Base-by-base conservation (phyloP, 2,797 vertebrate species). In the Girardinus metallicus region DNA sequence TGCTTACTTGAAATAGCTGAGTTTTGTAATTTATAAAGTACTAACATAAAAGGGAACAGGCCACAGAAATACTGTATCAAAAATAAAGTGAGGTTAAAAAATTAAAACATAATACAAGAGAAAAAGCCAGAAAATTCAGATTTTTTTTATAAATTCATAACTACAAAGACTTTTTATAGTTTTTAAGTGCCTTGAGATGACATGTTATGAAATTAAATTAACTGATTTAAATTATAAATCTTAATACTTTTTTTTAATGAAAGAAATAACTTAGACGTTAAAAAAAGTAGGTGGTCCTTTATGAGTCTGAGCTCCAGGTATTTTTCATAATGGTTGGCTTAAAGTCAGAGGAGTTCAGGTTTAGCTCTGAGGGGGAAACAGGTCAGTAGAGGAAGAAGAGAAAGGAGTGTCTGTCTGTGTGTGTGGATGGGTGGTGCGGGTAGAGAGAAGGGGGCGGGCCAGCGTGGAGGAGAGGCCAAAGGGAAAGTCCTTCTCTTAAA, bases 401-500 rank as follows among this genome's bases (percentile, higher is more conserved):
- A 62, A 4, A 4, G 0, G 73, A 55, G 74, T 74, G 66, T 75
- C 72, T 71, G 64, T 15, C 76, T 76, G 70, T 68, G 85, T 75
- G 83, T 23, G 78, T 51, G 70, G 60, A 57, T 57, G 75, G 47
- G 36, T 75, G 62, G 41, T 5, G 0, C 6, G 4, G 23, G n/a
- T 8, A 34, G 26, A 74, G 51, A 76, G 77, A 78, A 80, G 64
- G 80, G 75, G 86, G 80, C 72, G 71, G 79, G 84, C 43, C 64
- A 60, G 5, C 5, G 3, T 51, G 71, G 80, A 86, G 81, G 79
- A 86, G 53, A 76, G 5, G 75, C 3, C 31, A 64, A 74, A 60
- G 73, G 64, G 82, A 73, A 62, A 87, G 88, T n/a, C 75, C 49
- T 95, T 95, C 92, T 87, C 8, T 62, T 91, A 87, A 94, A 78